Conservation (phyloP, 2,797 vertebrate species). For the Miichthys miiuy region DNA sequence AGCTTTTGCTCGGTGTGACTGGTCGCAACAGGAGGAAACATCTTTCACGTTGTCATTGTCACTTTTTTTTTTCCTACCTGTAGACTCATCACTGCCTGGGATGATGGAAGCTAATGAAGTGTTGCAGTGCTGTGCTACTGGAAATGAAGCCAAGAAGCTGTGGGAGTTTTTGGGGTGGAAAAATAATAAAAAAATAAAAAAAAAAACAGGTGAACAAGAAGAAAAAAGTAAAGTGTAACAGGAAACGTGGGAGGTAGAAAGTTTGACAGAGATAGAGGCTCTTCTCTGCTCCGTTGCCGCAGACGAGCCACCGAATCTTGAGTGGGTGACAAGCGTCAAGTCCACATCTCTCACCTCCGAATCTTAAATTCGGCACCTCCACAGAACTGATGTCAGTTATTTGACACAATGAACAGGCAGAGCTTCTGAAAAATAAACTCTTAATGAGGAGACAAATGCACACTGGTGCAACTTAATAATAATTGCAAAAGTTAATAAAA, state of each 20-base stretch:
- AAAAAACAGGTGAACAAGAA: slow-evolving; percentile 14
- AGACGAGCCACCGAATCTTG: slow-evolving; percentile 10
- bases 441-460: neutral
- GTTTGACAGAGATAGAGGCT: slow-evolving; percentile 49
- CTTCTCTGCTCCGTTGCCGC: neutral
- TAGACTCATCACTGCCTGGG: slow-evolving; percentile 24
- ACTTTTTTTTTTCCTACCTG: slow-evolving; percentile 31
- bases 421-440: neutral
- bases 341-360: neutral
- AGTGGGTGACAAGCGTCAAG: neutral
- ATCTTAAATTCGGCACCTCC: slow-evolving; percentile 1
- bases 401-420: neutral
- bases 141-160: slow-evolving; percentile 31
- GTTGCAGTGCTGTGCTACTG: slow-evolving; percentile 26
- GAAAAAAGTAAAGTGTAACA: slow-evolving; percentile 27
- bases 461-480: neutral
- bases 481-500: neutral
- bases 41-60: slow-evolving; percentile 53
- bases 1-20: slow-evolving; percentile 10
- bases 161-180: slow-evolving; percentile 31
- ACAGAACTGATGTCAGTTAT: neutral
- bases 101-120: slow-evolving; percentile 76
- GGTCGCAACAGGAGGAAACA: slow-evolving; percentile 23
- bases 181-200: neutral
- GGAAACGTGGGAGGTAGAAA: slow-evolving; percentile 48